Evolutionary conservation across 2,797 vertebrate species (phyloP).

Genomic region (Huso huso): DNA sequence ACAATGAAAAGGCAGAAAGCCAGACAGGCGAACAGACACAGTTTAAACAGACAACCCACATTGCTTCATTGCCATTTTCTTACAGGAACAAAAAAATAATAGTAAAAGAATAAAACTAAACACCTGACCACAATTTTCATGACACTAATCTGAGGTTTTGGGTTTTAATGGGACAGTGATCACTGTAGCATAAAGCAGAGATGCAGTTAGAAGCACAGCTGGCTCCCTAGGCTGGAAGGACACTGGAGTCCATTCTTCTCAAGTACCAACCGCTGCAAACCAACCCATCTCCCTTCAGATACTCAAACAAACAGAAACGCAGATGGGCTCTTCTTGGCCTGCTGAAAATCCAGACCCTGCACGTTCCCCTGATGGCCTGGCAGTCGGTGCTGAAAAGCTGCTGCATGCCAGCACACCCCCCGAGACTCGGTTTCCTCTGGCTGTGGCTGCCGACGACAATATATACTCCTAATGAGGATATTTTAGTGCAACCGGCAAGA

Average conservation of each 20-base stretch:
- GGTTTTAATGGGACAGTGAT: too few relatives aligned
- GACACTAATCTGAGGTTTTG: too few relatives aligned
- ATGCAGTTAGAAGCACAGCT: conserved; percentile 9
- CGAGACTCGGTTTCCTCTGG: not conserved
- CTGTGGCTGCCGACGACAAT: not conserved
- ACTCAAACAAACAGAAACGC: not conserved
- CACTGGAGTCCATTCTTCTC: conserved; percentile 1
- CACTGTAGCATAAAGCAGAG: not conserved
- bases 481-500: conserved; percentile 2
- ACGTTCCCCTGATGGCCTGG: conserved; percentile 1
- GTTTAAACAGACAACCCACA: too few relatives aligned
- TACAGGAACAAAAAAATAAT: too few relatives aligned
- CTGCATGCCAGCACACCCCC: conserved; percentile 14
- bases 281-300: conserved; percentile 12
- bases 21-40: too few relatives aligned
- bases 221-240: conserved; percentile 6
- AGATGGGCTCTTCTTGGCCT: conserved; percentile 21
- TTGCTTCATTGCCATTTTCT: too few relatives aligned
- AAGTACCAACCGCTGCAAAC: not conserved
- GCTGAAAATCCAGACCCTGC: conserved; percentile 15
- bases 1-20: too few relatives aligned
- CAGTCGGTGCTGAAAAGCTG: conserved; percentile 16
- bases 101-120: too few relatives aligned
- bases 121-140: too few relatives aligned
- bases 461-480: conserved; percentile 17